Conservation (phyloP, 1,140 invertebrate genomes). For the Nebria ingens region DNA sequence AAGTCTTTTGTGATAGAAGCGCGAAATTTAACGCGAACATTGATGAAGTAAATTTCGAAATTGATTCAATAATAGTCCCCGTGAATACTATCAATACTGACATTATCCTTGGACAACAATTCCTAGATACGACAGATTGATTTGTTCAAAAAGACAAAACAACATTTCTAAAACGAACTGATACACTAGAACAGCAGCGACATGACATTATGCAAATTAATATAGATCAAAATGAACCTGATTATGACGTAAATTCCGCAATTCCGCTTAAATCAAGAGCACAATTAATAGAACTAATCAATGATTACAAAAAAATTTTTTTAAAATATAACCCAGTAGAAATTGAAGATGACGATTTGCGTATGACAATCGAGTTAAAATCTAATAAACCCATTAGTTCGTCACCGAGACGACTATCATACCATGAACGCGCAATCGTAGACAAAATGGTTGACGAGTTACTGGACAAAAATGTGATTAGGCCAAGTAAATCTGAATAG, state of each 20-base stretch:
- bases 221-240: neutral
- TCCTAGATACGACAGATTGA: neutral
- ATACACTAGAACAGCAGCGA: neutral
- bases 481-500: constrained; percentile 30
- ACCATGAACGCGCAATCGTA: constrained; percentile 13
- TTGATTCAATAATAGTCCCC: neutral
- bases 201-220: neutral
- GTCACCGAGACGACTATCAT: neutral
- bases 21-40: neutral
- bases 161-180: neutral
- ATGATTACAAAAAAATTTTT: neutral
- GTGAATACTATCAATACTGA: neutral
- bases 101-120: neutral
- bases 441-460: constrained; percentile 21
- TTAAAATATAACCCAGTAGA: neutral
- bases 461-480: constrained; percentile 19
- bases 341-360: neutral
- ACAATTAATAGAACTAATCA: neutral
- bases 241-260: neutral
- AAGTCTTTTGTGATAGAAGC: neutral
- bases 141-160: neutral
- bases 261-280: neutral
- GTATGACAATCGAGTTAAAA: neutral
- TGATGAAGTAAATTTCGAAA: neutral
- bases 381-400: neutral